These are phyloP conservation scores for Drosophila infuscata DNA, from an alignment of 2,888 invertebrate species.

Conservation along the genomic window DNA sequence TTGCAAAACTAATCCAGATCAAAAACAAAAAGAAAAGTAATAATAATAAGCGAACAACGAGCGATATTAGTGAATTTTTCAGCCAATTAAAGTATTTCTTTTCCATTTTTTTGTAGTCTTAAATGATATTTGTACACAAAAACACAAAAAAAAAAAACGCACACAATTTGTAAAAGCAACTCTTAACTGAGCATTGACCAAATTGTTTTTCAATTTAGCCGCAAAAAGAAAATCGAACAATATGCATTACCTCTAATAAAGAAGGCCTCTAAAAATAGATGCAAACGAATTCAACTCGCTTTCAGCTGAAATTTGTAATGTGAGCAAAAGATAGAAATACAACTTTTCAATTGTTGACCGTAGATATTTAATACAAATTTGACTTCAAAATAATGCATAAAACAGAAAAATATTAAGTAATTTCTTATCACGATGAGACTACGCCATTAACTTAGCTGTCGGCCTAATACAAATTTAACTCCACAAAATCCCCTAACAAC, in stretches of 20 bases:
- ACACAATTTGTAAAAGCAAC: constrained; percentile 22
- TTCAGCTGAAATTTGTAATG: constrained; percentile 19
- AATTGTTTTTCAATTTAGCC: constrained; percentile 16
- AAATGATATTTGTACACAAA: constrained; percentile 1
- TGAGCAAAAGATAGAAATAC: not conserved
- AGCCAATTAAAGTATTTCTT: constrained; percentile 7
- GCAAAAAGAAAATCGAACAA: not conserved
- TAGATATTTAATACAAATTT: constrained; percentile 27
- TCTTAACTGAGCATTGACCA: constrained; percentile 12
- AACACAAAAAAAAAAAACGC: constrained; percentile 1
- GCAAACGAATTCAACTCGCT: constrained; percentile 1
- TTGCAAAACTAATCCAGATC: constrained; percentile 13
- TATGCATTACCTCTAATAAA: not conserved
- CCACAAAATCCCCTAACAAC: constrained; percentile 16
- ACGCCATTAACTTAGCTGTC: constrained; percentile 11
- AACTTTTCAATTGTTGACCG: constrained; percentile 36
- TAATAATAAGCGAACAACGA: constrained; percentile 17
- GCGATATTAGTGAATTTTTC: constrained; percentile 22
- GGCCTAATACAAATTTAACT: constrained; percentile 11
- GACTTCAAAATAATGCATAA: constrained; percentile 14
- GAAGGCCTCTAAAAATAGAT: not conserved
- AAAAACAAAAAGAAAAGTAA: constrained; percentile 1
- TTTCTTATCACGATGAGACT: constrained; percentile 14
- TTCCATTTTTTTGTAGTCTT: not conserved
- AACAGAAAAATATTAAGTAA: constrained; percentile 3